A percentile compares a stretch with the other conserved stretches of the same genome.
Conservation (phyloP, 2,797 vertebrate species). For the Takifugu ocellatus region DNA sequence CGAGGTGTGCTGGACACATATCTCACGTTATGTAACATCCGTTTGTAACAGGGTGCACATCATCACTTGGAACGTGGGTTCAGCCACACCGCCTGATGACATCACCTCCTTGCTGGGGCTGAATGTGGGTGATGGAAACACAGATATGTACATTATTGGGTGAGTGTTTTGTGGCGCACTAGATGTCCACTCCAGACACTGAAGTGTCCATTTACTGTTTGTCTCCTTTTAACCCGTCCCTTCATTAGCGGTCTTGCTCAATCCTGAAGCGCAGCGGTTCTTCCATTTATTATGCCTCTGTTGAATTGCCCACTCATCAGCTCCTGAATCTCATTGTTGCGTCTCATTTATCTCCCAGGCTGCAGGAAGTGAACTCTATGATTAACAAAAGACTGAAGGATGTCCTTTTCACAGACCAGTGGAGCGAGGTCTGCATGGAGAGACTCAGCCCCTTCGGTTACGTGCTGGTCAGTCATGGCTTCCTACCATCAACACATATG, state of each 20-base stretch:
- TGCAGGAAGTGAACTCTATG: constrained; percentile 98
- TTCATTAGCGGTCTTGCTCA: constrained; percentile 15
- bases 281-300: constrained; percentile 13
- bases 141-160: constrained; percentile 96
- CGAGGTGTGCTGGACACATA: background rate
- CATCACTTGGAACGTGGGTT: constrained; percentile 96
- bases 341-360: constrained; percentile 72
- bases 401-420: constrained; percentile 96
- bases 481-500: constrained; percentile 43
- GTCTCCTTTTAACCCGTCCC: constrained; percentile 4
- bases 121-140: constrained; percentile 84
- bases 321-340: constrained; percentile 28
- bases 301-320: constrained; percentile 17
- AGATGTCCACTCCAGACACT: constrained; percentile 4
- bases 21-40: constrained; percentile 22
- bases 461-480: constrained; percentile 84
- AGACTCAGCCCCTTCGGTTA: constrained; percentile 92
- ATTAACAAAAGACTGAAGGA: constrained; percentile 97
- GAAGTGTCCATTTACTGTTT: constrained; percentile 5
- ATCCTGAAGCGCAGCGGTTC: constrained; percentile 8
- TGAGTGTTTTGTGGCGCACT: constrained; percentile 68
- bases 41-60: constrained; percentile 83
- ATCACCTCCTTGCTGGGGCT: constrained; percentile 89
- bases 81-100: constrained; percentile 88
- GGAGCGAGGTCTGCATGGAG: constrained; percentile 97